Base-by-base conservation (phyloP, 2,797 vertebrate genomes). In the Prunella strophiata region DNA sequence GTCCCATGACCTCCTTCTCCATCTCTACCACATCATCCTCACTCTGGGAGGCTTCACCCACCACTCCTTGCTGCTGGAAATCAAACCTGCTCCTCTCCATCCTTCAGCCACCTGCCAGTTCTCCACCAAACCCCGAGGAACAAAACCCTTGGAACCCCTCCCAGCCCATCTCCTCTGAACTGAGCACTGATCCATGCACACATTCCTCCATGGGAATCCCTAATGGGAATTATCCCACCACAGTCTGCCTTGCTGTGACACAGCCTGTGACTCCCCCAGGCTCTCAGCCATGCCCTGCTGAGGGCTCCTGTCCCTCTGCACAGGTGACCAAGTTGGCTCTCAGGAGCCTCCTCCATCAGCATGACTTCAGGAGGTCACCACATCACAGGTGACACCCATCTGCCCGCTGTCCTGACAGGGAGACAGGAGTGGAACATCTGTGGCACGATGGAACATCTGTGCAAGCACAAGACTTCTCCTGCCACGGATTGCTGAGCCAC, bases 131-230 rank as follows among this genome's bases (percentile, higher is more conserved):
- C 40, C 40, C 0, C n/a, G 30, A 85, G n/a, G 67, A 40, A 16
- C 3, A 0, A 15, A 36, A 12, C 27, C 51, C 55, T 15, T 27
- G 34, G 63, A 43, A 85, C 34, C 55, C 63, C 40, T 84, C 74
- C 67, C 32, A 25, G 8, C 13, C 47, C 18, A 2, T 11, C 25
- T 27, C 58, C 38, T 1, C 16, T 2, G n/a, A 17, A 10, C 16
- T 2, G 0, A 71, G 29, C 30, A 7, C 21, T 0, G 1, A 34
- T 16, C 57, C 47, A 8, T 2, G 25, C 14, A 22, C 38, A 17
- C 13, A 20, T 23, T 48, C 7, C 22, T 57, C 29, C 84, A 38
- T 59, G 34, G 57, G 52, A 93, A n/a, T 55, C 54, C 21, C 32
- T 55, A 34, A 45, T 57, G n/a, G 55, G 57, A 92, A 29, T 61